phyloP scores from a whole-genome alignment of 2,888 invertebrate genomes.

The Tenthredo scrophulariae region DNA sequence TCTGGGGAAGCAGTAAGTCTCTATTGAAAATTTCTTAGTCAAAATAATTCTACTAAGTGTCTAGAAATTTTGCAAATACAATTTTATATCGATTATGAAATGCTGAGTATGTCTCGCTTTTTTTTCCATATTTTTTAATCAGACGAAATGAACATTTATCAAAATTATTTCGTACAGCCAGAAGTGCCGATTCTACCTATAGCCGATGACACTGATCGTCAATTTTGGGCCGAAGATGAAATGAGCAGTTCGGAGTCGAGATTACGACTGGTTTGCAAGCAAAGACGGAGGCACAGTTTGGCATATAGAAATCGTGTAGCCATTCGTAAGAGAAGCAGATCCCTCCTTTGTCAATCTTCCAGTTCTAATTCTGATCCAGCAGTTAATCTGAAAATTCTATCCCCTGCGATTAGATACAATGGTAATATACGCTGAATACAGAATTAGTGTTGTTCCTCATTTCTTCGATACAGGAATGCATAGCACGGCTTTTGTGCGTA shows the following conservation, averaged over 20 bases:
- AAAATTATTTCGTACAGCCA: conserved; percentile 58
- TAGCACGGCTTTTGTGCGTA: neutral
- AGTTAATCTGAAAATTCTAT: neutral
- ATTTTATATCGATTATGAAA: neutral
- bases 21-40: neutral
- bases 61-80: neutral
- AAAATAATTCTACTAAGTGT: neutral
- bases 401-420: conserved; percentile 26
- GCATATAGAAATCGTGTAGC: conserved; percentile 68
- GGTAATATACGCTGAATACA: neutral
- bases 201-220: conserved; percentile 68
- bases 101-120: neutral
- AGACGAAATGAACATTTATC: neutral
- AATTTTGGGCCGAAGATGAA: conserved; percentile 73
- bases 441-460: neutral
- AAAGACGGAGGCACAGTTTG: conserved; percentile 66
- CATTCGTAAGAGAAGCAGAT: conserved; percentile 62
- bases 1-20: conserved; percentile 66
- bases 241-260: conserved; percentile 69
- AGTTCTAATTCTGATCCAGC: conserved; percentile 64
- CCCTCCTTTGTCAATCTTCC: conserved; percentile 62
- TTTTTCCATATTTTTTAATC: neutral
- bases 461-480: neutral
- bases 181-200: conserved; percentile 59
- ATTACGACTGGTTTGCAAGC: conserved; percentile 57